Base-by-base conservation (phyloP, 2,888 invertebrate genomes). In the Lasioglossum pauxillum region DNA sequence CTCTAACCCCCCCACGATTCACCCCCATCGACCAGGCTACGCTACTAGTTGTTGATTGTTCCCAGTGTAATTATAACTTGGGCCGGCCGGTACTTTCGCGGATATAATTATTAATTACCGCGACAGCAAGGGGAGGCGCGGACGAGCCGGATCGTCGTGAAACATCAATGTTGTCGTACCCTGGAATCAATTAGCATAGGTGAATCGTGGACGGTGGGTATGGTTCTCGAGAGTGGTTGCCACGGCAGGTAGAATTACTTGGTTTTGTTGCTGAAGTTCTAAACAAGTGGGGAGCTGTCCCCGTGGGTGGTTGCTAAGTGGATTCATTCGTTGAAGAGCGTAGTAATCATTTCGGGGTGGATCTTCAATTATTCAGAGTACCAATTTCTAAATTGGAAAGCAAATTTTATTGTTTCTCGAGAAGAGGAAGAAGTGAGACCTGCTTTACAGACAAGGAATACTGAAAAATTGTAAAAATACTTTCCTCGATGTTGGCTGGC, bases 61-160 rank as follows among this genome's bases (percentile, higher is more conserved):
- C 92, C 83, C 90, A 86, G 93, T 90, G 93, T 93, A 94, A 94
- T 94, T 94, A 94, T 94, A 94, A 94, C 93, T 94, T 94, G 85
- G 91, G 88, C 91, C 90, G 82, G 76, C 80, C 73, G 81, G 80
- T 83, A 89, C 89, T 90, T 90, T 91, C 87, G 75, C 89, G 81
- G 91, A 92, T 93, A 93, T 94, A 93, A 94, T 94, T 93, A 93
- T 93, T 92, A 94, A 94, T 94, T 93, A 93, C 90, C 87, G 79
- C 80, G 75, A 67, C 78, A 87, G 41, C 78, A 41, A 75, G 75
- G 69, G 35, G 23, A 60, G 44, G 72, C 7, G 12, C 35, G 41
- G 73, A 46, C 75, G 44, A 38, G 64, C 46, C 49, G 78, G 64
- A 78, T 57, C 71, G 35, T 80, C 69, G 80, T 74, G 73, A 87